Evolutionary conservation across 2,797 vertebrate genomes (phyloP), one percentile per base, ranked within the genome.

Genomic region (Mallotus villosus): DNA sequence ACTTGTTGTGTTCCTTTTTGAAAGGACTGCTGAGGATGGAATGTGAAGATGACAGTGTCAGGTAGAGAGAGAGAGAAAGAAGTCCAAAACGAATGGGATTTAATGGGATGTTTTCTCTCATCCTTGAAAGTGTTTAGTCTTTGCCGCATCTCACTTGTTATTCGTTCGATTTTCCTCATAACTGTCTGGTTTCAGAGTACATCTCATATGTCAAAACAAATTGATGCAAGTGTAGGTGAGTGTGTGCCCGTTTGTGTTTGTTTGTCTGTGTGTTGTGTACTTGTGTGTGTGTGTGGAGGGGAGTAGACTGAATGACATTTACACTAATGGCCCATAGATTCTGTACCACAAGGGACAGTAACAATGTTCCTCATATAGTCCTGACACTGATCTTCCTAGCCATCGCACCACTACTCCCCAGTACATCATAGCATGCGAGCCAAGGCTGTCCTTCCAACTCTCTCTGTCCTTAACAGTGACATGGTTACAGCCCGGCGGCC

Each of bases 131-230:
- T 71, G 61, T 67, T 75, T 62, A 4, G n/a, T 63, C 67, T 46
- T 53, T 58, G 67, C 51, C 14, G 32, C 49, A 57, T 63, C 21
- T 46, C 25, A 41, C 61, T 70, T 72, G 73, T 73, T 63, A 60
- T 73, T 53, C 61, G 62, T 77, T 74, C 57, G 63, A 34, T 51
- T 32, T 71, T 53, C 65, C 79, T 75, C 72, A 74, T 64, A 76
- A 67, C 74, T 73, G 71, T 77, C 74, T 73, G 59, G 70, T 68
- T 72, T 61, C n/a, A 49, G 57, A 71, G 68, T 64, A 63, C 63
- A 51, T 57, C 58, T 17, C 70, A 76, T 69, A 49, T 74, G 72
- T 80, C 73, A 78, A 69, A 81, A 71, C 55, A 79, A 76, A 78
- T 70, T 72, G 59, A 55, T 68, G 77, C 63, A 53, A 58, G 60